Evolutionary conservation across 2,113 vertebrate species (phyloP), one percentile per base, ranked within the genome.

Genomic region (Phyllostomus discolor): DNA sequence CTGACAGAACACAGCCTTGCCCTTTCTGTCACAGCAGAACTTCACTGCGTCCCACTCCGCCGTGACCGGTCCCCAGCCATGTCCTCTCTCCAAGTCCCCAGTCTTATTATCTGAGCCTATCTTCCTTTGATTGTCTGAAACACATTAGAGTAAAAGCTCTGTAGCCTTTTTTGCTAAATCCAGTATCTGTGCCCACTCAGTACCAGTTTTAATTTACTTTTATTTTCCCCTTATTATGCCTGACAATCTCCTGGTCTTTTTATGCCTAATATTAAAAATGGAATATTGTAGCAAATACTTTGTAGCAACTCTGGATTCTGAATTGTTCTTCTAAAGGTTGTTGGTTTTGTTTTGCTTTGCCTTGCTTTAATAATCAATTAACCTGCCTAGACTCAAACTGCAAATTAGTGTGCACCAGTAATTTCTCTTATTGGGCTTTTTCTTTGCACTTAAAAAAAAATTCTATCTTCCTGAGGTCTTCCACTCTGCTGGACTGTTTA

Each of bases 1-100:
- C 10, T 31, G 41, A 2, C 15, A 2, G 70, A 31, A 10, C 1
- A 0, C 2, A 50, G 10, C 28, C 35, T 76, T 35, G 26, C 0
- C 38, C 19, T 41, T 78, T 31, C 28, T 10, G 20, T 62, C 19
- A 62, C 57, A 8, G 1, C 20, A 66, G 57, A 52, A 38, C 20
- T 20, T 20, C 81, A 3, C 24, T 80, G 38, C 12, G 2, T 10
- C 35, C 81, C 28, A 9, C 7, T 64, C 31, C 33, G 35, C 50
- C 33, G 0, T 12, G 15, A 41, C 22, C 59, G 22, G 33, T 20
- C 24, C 35, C 43, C 33, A 6, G 35, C 20, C 7, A 35, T 3
- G 15, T n/a, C 28, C 31, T 48, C 62, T 81, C 43, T 50, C 46
- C 11, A 35, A 72, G 14, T 9, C 0, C 5, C 10, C 28, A 2